Evolutionary conservation across 1,140 invertebrate genomes (phyloP), one percentile per base, ranked within the genome.

Genomic region (Brachionus rotundiformis): DNA sequence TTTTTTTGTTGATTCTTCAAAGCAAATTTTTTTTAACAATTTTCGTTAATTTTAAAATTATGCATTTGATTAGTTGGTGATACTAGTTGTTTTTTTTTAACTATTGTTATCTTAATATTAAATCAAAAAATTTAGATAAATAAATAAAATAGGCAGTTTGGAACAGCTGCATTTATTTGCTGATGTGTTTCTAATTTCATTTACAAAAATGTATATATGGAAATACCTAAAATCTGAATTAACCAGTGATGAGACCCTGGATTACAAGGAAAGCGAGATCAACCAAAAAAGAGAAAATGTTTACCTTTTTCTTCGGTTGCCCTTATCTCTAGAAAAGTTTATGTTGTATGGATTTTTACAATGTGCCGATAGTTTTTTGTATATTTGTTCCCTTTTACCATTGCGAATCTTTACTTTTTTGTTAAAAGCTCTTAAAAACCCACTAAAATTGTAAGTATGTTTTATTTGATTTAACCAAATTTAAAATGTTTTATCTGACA

Each of bases 361-460:
- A 89, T 99, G 96, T 90, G 92, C 94, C n/a, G 97, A 99, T 89
- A 96, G 96, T 27, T 96, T 99, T 88, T 90, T 98, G 59, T 98
- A 96, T 90, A 92, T 98, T 44, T 98, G 98, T 86, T 98, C 97
- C 73, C 98, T 98, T 91, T 90, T 99, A 84, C 97, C 97, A 33
- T 87, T 99, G 63, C 89, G 97, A 84, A 95, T 98, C 87, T 83
- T 94, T 13, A 90, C 97, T 10, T 63, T 25, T 33, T 54, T 31
- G 13, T 33, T 68, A 1, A 68, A 68, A 8, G 10, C 16, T 3
- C 10, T 61, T 10, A n/a, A 31, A 27, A 31, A 59, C 16, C 47
- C 63, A 19, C 1, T 68, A 5, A 39, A 73, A 25, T 54, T 31
- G 33, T 39, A 49, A 31, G n/a, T 31, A n/a, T n/a, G n/a, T n/a